Evolutionary conservation across 2,113 vertebrate species (phyloP).

Genomic region (Todiramphus saurophagus): DNA sequence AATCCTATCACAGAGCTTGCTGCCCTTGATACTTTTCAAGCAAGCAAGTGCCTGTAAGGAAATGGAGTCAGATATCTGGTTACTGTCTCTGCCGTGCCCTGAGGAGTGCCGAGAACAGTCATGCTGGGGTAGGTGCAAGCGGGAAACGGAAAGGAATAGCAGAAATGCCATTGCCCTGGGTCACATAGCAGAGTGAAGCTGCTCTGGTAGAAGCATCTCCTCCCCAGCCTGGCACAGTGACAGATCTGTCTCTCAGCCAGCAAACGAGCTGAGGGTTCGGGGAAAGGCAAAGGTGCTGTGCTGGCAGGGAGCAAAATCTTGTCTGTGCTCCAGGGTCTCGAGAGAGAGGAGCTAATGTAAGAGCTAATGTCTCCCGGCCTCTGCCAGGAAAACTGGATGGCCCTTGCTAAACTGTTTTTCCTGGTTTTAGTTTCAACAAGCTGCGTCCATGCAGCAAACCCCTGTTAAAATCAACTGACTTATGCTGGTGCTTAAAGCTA

Average conservation of each 20-base stretch:
- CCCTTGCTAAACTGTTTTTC: neutral
- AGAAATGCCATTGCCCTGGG: neutral
- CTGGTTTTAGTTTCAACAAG: neutral
- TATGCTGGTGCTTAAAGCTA: neutral
- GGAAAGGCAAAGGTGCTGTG: neutral
- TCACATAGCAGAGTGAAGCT: neutral
- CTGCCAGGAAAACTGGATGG: neutral
- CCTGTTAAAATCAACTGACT: neutral
- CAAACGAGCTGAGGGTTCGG: fast-evolving
- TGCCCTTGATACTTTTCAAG: neutral
- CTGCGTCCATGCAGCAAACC: neutral
- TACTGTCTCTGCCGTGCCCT: neutral
- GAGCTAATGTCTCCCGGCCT: neutral
- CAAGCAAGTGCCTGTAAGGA: constrained; percentile 38
- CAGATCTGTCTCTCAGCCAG: neutral
- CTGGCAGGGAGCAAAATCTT: neutral
- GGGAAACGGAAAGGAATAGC: neutral
- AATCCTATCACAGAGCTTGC: neutral
- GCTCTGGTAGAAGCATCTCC: neutral
- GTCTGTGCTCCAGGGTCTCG: neutral
- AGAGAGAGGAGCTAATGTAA: neutral
- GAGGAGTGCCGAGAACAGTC: neutral
- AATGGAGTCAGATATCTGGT: neutral
- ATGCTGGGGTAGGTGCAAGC: neutral
- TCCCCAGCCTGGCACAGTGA: neutral